Conservation (phyloP, 2,797 vertebrate species). For the Acanthurus tractus region DNA sequence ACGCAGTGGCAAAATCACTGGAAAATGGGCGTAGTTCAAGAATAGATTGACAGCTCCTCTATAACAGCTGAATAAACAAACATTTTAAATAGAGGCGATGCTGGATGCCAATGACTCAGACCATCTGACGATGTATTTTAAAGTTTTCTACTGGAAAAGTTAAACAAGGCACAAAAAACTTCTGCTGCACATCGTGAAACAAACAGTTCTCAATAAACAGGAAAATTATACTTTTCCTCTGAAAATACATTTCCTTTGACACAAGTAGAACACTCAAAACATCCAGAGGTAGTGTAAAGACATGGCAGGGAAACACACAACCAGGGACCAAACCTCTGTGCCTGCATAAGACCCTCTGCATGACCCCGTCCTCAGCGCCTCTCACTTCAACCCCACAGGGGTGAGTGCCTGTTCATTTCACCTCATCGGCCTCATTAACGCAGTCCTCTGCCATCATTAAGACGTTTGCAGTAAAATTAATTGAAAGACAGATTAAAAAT, state of each 20-base stretch:
- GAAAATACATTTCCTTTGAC: slow-evolving; percentile 9
- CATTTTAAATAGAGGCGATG: slow-evolving; percentile 47
- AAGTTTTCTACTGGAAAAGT: slow-evolving; percentile 45
- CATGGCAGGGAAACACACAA: slow-evolving; percentile 15
- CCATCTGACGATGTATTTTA: slow-evolving; percentile 52
- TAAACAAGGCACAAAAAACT: slow-evolving; percentile 41
- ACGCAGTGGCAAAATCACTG: slow-evolving; percentile 61
- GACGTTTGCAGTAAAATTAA: slow-evolving; percentile 97
- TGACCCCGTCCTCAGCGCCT: slow-evolving; percentile 57
- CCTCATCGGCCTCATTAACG: slow-evolving; percentile 89
- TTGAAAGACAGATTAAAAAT: slow-evolving; percentile 99
- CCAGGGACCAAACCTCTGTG: slow-evolving; percentile 8
- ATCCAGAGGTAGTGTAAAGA: slow-evolving; percentile 28
- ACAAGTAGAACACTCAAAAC: slow-evolving; percentile 6
- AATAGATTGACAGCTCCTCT: slow-evolving; percentile 55
- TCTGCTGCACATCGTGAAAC: slow-evolving; percentile 40
- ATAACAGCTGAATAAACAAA: slow-evolving; percentile 56
- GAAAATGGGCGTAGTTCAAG: slow-evolving; percentile 51
- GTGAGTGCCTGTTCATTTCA: slow-evolving; percentile 65
- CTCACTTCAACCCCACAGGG: slow-evolving; percentile 55
- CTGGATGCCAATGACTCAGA: slow-evolving; percentile 64
- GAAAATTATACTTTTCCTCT: slow-evolving; percentile 15
- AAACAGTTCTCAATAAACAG: slow-evolving; percentile 33
- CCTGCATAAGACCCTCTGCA: slow-evolving; percentile 33
- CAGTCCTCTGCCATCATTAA: slow-evolving; percentile 95